These are phyloP conservation scores for Bothrops jararaca DNA, from an alignment of 2,113 vertebrate genomes.

Conservation along the genomic window DNA sequence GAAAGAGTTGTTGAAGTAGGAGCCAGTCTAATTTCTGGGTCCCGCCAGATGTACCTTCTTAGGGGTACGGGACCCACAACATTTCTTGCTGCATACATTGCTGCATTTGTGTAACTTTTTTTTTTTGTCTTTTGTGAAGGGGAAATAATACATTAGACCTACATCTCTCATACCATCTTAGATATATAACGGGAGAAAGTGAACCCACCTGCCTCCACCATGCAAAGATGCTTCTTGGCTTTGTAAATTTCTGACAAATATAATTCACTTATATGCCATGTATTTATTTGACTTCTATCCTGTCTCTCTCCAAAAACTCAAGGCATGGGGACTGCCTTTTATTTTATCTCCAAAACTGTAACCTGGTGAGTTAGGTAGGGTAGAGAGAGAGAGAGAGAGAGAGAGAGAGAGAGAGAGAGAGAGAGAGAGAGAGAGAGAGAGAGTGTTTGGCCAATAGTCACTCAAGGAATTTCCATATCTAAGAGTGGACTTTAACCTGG, in stretches of 20 bases:
- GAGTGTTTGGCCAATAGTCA: neutral
- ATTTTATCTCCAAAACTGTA: neutral
- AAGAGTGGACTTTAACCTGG: neutral
- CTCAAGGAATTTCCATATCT: neutral
- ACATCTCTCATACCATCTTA: neutral
- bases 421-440: neutral
- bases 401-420: too few species aligned
- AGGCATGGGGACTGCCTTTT: neutral
- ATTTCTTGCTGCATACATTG: neutral
- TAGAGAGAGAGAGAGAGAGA: too few species aligned
- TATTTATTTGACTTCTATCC: neutral
- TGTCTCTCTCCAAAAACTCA: neutral
- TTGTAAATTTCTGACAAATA: neutral
- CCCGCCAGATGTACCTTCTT: too few species aligned
- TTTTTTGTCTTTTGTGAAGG: neutral
- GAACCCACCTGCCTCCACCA: neutral
- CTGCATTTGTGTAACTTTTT: neutral
- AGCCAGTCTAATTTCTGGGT: too few species aligned
- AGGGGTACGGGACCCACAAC: too few species aligned
- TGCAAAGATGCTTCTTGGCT: neutral
- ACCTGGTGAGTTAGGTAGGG: neutral
- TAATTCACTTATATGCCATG: neutral
- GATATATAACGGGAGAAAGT: neutral
- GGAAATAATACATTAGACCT: neutral
- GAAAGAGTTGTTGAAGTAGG: too few species aligned